Percentiles rank a stretch among this genome's conserved stretches.
These are phyloP conservation scores for Alviniconcha marisindica DNA, from an alignment of 1,140 invertebrate genomes.

Conservation along the genomic window DNA sequence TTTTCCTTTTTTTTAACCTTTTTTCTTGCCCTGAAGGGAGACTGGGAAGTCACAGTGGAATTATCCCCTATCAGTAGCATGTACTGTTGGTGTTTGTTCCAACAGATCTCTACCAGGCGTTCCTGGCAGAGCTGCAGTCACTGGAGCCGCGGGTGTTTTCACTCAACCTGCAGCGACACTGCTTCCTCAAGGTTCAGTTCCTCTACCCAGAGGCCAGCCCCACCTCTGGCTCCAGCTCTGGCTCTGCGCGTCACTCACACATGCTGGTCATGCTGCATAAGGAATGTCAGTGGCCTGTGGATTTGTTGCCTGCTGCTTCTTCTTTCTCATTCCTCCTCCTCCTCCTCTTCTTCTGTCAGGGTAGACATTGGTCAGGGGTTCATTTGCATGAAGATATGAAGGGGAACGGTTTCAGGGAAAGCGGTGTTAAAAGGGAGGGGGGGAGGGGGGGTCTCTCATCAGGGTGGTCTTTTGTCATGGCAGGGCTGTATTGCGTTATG, in stretches of 20 bases:
- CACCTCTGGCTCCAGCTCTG: neutral
- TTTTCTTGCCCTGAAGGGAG: neutral
- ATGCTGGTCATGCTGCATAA: conserved; percentile 71
- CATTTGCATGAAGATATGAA: too few relatives aligned
- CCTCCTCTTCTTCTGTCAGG: too few relatives aligned
- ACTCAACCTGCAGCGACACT: conserved; percentile 65
- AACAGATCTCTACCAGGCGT: conserved; percentile 65
- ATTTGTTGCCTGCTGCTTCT: neutral
- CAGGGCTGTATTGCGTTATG: too few relatives aligned
- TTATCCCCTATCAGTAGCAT: neutral
- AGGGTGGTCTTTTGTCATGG: too few relatives aligned
- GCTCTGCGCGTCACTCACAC: conserved; percentile 51
- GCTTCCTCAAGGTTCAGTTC: conserved; percentile 71
- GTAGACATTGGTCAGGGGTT: too few relatives aligned
- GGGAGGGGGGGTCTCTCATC: too few relatives aligned
- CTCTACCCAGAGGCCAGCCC: conserved; percentile 51
- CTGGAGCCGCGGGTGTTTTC: conserved; percentile 64
- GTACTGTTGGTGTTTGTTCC: conserved; percentile 36
- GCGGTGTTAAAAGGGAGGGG: too few relatives aligned
- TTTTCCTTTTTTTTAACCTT: too few relatives aligned
- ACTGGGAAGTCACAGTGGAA: too few relatives aligned
- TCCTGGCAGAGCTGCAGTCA: conserved; percentile 66
- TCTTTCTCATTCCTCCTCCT: neutral
- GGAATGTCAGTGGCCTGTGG: conserved; percentile 73
- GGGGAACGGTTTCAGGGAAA: too few relatives aligned